Base-by-base conservation (phyloP, 2,888 invertebrate species). In the Idaea aversata region DNA sequence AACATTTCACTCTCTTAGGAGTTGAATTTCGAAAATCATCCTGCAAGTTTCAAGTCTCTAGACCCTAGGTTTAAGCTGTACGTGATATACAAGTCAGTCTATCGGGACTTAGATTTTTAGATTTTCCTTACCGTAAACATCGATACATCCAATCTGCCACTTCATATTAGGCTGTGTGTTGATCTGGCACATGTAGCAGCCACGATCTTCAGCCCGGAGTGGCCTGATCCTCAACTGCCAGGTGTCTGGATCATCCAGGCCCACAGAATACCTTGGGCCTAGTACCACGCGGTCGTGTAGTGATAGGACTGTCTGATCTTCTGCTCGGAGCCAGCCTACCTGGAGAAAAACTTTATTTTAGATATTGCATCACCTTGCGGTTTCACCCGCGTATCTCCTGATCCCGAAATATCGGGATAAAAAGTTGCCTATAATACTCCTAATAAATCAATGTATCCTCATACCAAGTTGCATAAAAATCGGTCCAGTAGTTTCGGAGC, bases 131-230 rank as follows among this genome's bases (percentile, higher is more conserved):
- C 98, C 97, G 83, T 96, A 96, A 25, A 98, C 97, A 84, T 97
- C 97, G 68, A 98, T 94, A 83, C 98, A 98, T 7, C 97, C 97
- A 65, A 97, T 94, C 89, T 97, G 96, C 84, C 96, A 97, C 89
- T 96, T 97, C 96, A 98, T 97, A 65, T 95, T 95, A 70, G 95
- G 96, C 76, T 91, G 91, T 2, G 97, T 97, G 91, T 98, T 98
- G 80, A 98, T 97, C 93, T 98, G 97, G 83, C 98, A 98, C 96
- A 97, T 97, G 89, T 98, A 98, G 85, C 97, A 98, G 68, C 97
- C 98, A 61, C 96, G 94, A 87, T 98, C 98, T 59, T 95, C 94
- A 77, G 97, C 97, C 73, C 96, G 94, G 64, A 98, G 93, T 69
- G 97, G 97, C 67, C 96, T 94, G 81, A 98, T 97, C 86, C 97